Conservation (phyloP, 2,113 vertebrate species). For the Entosphenus tridentatus region DNA sequence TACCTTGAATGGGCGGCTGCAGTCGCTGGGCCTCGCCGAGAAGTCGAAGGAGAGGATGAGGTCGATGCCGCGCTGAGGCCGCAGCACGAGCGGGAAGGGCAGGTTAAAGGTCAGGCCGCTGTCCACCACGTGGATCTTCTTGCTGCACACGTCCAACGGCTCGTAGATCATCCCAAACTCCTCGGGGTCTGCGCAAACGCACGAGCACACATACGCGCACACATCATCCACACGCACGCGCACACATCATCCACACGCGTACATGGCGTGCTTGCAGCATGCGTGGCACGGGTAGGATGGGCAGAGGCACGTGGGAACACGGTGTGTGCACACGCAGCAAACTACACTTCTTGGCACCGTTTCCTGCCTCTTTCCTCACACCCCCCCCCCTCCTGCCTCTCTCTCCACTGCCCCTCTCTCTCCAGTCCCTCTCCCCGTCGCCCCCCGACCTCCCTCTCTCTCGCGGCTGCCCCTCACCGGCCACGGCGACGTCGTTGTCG, state of each 20-base stretch:
- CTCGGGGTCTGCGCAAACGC: slow-evolving; percentile 41
- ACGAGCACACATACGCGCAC: too few relatives aligned
- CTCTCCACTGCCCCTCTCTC: neutral
- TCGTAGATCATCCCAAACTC: slow-evolving; percentile 91
- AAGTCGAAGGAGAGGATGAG: slow-evolving; percentile 95
- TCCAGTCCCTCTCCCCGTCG: neutral
- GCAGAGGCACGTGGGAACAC: too few relatives aligned
- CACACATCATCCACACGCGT: too few relatives aligned
- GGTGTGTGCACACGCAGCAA: too few relatives aligned
- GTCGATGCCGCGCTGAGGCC: slow-evolving; percentile 55
- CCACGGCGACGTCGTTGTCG: neutral
- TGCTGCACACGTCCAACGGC: slow-evolving; percentile 86
- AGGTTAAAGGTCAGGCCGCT: slow-evolving; percentile 88
- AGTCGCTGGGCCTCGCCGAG: slow-evolving; percentile 71
- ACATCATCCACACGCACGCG: too few relatives aligned
- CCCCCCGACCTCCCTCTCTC: neutral
- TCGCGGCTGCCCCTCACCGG: neutral
- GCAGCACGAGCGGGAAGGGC: slow-evolving; percentile 61
- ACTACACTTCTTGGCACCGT: too few relatives aligned
- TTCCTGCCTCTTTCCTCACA: neutral
- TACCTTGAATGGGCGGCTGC: slow-evolving; percentile 88
- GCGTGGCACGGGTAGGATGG: too few relatives aligned
- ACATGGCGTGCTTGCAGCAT: too few relatives aligned
- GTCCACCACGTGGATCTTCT: slow-evolving; percentile 91
- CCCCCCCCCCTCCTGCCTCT: neutral